Evolutionary conservation across 2,888 invertebrate species (phyloP).

Genomic region (Melinopterus prodromus): DNA sequence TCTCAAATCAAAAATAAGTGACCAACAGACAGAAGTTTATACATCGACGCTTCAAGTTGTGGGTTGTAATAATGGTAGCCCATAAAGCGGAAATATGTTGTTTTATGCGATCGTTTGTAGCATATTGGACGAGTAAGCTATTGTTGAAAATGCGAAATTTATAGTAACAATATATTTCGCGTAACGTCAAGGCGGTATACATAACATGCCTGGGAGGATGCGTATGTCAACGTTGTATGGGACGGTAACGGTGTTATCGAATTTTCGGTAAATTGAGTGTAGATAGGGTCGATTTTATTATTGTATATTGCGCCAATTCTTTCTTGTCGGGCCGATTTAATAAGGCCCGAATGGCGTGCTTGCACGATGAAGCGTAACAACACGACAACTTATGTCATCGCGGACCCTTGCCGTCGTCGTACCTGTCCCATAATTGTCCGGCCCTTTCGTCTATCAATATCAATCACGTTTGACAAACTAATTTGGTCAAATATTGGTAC

Average conservation of each 20-base stretch:
- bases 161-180: neutral
- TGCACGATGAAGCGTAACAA: neutral
- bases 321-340: neutral
- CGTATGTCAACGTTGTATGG: neutral
- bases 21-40: too few species aligned
- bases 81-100: neutral
- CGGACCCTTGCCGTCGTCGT: neutral
- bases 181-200: neutral
- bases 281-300: constrained; percentile 4
- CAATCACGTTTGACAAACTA: constrained; percentile 23
- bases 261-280: neutral
- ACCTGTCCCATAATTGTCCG: neutral
- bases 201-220: neutral
- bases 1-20: too few species aligned
- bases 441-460: constrained; percentile 9
- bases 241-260: neutral
- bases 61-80: neutral
- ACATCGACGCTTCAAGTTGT: too few species aligned
- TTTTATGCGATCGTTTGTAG: neutral
- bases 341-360: neutral
- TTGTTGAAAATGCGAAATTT: neutral
- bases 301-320: neutral
- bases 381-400: neutral
- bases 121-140: neutral
- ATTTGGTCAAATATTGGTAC: constrained; percentile 17